Evolutionary conservation across 1,140 invertebrate genomes (phyloP), one percentile per base, ranked within the genome.

Genomic region (Drosophila triauraria): DNA sequence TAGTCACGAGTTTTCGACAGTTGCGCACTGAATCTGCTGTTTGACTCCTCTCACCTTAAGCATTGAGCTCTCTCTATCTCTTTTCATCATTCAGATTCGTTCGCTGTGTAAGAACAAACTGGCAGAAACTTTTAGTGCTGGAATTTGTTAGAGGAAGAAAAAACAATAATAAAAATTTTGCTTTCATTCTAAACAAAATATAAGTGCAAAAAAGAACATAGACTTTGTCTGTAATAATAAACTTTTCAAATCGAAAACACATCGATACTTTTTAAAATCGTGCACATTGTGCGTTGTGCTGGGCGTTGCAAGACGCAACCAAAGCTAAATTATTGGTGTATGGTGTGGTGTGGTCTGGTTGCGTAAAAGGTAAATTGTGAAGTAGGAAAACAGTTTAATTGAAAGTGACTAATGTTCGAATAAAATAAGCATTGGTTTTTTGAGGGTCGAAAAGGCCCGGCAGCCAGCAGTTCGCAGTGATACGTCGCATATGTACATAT

Each of bases 71-170:
- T 78, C 40, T 85, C 82, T 59, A 60, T 85, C 82, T 81, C 77
- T 63, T 75, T 83, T 76, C 59, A 69, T 48, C 74, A 71, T 75
- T 51, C 27, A 51, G 15, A 51, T 32, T 30, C 30, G 47, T 48
- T 9, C 9, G 9, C 50, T 51, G 75, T 59, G 63, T 69, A 67
- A 67, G 79, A 86, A 86, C 59, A 71, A 86, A 82, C 79, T 71
- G 42, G 63, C 67, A 78, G 60, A 79, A 75, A 68, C 58, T 86
- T 70, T 40, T 74, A 80, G 62, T 80, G 82, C 78, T 86, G 80
- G 78, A 91, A 88, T 91, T 88, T 86, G 79, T 80, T 91, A 91
- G 87, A 91, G 76, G 71, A 91, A 91, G 88, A 91, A 88, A 91
- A 91, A 91, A 91, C 88, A 91, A 91, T 85, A 91, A 91, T 91